Evolutionary conservation across 2,888 invertebrate genomes (phyloP).

Genomic region (Spisula subtruncata): DNA sequence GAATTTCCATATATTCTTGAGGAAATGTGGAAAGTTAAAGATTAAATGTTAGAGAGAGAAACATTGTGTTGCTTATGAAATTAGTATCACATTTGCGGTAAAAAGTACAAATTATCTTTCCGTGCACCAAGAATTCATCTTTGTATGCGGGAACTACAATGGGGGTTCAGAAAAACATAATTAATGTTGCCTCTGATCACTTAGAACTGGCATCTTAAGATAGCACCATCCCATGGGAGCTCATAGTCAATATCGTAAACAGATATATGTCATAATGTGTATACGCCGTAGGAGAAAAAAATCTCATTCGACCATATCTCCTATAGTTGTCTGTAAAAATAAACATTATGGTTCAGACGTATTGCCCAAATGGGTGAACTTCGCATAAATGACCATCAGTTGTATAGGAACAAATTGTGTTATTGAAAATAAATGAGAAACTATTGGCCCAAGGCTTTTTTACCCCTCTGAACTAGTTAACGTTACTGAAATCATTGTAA

Average conservation of each 20-base stretch:
- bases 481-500: no score
- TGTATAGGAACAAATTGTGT: neutral
- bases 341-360: neutral
- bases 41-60: no score
- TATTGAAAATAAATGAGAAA: neutral
- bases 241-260: constrained; percentile 10
- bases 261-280: neutral
- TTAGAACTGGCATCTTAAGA: constrained; percentile 8
- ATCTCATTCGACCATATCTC: neutral
- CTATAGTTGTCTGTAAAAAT: neutral
- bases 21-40: no score
- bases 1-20: no score
- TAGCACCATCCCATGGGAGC: neutral
- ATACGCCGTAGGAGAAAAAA: neutral
- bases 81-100: no score
- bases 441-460: no score
- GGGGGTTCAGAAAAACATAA: constrained; percentile 5
- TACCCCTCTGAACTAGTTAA: no score
- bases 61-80: no score
- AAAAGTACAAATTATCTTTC: no score
- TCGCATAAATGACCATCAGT: neutral
- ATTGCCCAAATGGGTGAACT: neutral
- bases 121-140: no score
- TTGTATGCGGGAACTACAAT: neutral
- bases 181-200: neutral